Percentiles rank a stretch among this genome's conserved stretches.
phyloP scores from a whole-genome alignment of 2,797 vertebrate species.

The Schizothorax lantsangensis region DNA sequence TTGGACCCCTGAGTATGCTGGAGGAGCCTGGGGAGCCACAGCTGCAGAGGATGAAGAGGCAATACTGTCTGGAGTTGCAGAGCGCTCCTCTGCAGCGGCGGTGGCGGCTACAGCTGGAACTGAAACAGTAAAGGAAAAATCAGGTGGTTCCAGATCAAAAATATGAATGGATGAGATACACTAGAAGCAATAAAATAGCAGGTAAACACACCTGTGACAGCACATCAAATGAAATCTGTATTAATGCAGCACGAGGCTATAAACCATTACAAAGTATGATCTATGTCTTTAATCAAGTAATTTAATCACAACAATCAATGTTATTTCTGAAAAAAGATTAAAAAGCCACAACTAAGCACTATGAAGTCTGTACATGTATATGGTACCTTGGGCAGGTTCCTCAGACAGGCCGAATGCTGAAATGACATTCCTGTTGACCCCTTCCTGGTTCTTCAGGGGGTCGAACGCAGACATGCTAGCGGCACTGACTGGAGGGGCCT shows the following conservation, averaged over 20 bases:
- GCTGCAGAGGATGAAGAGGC: conserved; percentile 93
- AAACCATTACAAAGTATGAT: neutral
- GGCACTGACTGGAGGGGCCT: conserved; percentile 92
- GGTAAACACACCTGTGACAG: neutral
- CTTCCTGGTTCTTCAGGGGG: conserved; percentile 98
- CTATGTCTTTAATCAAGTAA: neutral
- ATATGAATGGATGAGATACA: neutral
- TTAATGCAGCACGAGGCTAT: neutral
- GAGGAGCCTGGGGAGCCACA: conserved; percentile 85
- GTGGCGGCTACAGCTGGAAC: conserved; percentile 85
- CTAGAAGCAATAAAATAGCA: neutral
- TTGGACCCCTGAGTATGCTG: conserved; percentile 87
- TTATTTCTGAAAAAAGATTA: no score
- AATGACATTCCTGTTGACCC: conserved; percentile 99
- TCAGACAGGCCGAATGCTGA: conserved; percentile 96
- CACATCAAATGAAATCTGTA: neutral
- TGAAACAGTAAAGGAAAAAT: conserved; percentile 54
- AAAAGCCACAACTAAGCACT: neutral
- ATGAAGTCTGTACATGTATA: neutral
- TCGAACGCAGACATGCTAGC: conserved; percentile 99
- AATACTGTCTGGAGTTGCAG: conserved; percentile 96
- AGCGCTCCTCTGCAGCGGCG: conserved; percentile 91
- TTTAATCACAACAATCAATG: neutral
- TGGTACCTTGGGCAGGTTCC: conserved; percentile 91
- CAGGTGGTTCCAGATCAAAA: neutral